Conservation (phyloP, 1,140 invertebrate species). For the Ooceraea biroi region DNA sequence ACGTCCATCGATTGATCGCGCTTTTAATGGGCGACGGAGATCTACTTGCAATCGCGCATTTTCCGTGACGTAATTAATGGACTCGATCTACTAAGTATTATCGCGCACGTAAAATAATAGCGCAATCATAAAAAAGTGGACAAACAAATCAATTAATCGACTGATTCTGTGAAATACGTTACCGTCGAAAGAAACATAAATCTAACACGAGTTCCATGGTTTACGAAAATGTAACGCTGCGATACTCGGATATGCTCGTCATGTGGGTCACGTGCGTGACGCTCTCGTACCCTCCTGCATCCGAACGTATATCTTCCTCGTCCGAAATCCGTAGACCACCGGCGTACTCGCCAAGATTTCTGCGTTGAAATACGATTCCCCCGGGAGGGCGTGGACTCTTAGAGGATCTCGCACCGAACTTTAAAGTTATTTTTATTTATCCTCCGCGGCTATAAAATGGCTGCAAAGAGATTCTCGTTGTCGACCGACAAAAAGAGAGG, state of each 20-base stretch:
- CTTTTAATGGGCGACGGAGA: slow-evolving; percentile 35
- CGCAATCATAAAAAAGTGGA: neutral
- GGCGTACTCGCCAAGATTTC: slow-evolving; percentile 50
- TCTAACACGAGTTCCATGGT: slow-evolving; percentile 25
- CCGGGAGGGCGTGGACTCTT: slow-evolving; percentile 26
- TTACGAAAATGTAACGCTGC: slow-evolving; percentile 27
- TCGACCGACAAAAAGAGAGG: slow-evolving; percentile 16
- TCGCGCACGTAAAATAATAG: neutral
- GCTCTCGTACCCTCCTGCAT: slow-evolving; percentile 26
- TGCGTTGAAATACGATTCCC: slow-evolving; percentile 59
- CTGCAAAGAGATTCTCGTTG: slow-evolving; percentile 35
- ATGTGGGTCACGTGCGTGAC: slow-evolving; percentile 54
- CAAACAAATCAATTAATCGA: slow-evolving; percentile 7
- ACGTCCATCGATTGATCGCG: slow-evolving; percentile 32
- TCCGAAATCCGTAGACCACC: slow-evolving; percentile 60
- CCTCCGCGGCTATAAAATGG: slow-evolving; percentile 56
- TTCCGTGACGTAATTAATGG: slow-evolving; percentile 10
- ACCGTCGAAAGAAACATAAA: slow-evolving; percentile 4
- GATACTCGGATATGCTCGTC: slow-evolving; percentile 24
- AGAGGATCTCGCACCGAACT: slow-evolving; percentile 36
- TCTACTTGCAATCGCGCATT: slow-evolving; percentile 16
- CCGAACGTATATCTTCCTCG: slow-evolving; percentile 58
- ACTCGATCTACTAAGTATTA: neutral
- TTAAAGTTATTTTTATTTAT: slow-evolving; percentile 62
- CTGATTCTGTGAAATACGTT: neutral